Base-by-base conservation (phyloP, 2,888 invertebrate genomes). In the Cryptocephalus primarius region DNA sequence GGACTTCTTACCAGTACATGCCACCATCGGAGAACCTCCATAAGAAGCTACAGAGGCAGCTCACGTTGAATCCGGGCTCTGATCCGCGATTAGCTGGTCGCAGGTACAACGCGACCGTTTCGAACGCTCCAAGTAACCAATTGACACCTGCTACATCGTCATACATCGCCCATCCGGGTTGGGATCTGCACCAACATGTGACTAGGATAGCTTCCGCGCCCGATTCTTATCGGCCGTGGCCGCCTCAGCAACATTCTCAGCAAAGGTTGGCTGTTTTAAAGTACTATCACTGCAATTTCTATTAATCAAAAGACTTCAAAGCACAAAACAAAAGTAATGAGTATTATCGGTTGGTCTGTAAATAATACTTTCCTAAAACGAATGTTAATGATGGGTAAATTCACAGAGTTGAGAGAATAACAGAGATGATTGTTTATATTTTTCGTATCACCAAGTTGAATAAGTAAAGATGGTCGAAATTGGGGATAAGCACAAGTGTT, bases 1-100 rank as follows among this genome's bases (percentile, higher is more conserved):
- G 72, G 56, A 49, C 59, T 3, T 50, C 49, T 8, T 56, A 57
- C 42, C 56, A 56, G 43, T 43, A 46, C 22, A 45, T 42, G 1
- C 47, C 57, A 9, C 48, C 61, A 57, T 31, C 64, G 0, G 73
- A 74, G 1, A 88, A 88, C 63, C 74, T 83, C 48, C 90, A 91
- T 62, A 75, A 82, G 46, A 89, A 88, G 67, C 72, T 91, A 33
- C 84, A 83, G 54, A 75, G 90, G 6, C 88, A 89, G 63, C 72
- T 88, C 40, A 87, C 88, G 10, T 68, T 91, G n/a, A 88, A 89
- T 69, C 89, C 89, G 0, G 73, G 75, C 13, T 82, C 82, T 55
- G 90, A 91, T 71, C 85, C 88, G 6, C 73, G 89, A 47, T 69
- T 83, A 43, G 72, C 72, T 1, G 36, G 36, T 6, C 49, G 57